phyloP scores from a whole-genome alignment of 2,113 vertebrate genomes.

The Syngnathus typhle region DNA sequence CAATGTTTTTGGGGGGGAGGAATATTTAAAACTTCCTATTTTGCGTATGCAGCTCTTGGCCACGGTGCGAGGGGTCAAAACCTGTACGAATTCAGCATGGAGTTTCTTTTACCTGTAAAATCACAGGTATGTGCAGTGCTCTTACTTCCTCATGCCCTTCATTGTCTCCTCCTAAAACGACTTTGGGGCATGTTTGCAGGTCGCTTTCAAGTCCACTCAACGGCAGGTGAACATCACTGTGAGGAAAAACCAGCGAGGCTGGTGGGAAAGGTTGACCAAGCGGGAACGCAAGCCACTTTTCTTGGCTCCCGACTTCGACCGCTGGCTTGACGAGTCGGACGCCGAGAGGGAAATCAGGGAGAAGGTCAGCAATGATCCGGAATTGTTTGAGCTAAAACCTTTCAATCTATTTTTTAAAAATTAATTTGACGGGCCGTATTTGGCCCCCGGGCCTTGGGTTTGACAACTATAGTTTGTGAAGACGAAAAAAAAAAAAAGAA shows the following conservation, averaged over 20 bases:
- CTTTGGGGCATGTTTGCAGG: conserved; percentile 53
- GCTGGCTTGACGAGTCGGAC: conserved; percentile 94
- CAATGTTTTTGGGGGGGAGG: neutral
- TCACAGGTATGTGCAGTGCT: conserved; percentile 69
- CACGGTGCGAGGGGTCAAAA: conserved; percentile 92
- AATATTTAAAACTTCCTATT: conserved; percentile 10
- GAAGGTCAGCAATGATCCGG: conserved; percentile 68
- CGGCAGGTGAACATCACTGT: conserved; percentile 87
- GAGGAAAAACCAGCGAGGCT: conserved; percentile 77
- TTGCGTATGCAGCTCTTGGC: conserved; percentile 77
- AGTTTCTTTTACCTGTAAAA: conserved; percentile 82
- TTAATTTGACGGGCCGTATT: too few relatives aligned
- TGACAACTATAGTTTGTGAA: neutral
- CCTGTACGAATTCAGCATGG: conserved; percentile 85
- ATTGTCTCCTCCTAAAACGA: neutral
- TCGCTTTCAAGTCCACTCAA: conserved; percentile 79
- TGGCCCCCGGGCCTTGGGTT: too few relatives aligned
- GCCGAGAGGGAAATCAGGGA: conserved; percentile 90
- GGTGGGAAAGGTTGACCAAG: conserved; percentile 86
- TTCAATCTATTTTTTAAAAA: too few relatives aligned
- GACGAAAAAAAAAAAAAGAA: neutral
- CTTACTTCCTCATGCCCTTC: neutral
- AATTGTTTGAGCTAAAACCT: too few relatives aligned
- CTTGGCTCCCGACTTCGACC: conserved; percentile 88
- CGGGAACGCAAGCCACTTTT: conserved; percentile 87